phyloP scores from a whole-genome alignment of 2,113 vertebrate species.

The Barbus barbus region DNA sequence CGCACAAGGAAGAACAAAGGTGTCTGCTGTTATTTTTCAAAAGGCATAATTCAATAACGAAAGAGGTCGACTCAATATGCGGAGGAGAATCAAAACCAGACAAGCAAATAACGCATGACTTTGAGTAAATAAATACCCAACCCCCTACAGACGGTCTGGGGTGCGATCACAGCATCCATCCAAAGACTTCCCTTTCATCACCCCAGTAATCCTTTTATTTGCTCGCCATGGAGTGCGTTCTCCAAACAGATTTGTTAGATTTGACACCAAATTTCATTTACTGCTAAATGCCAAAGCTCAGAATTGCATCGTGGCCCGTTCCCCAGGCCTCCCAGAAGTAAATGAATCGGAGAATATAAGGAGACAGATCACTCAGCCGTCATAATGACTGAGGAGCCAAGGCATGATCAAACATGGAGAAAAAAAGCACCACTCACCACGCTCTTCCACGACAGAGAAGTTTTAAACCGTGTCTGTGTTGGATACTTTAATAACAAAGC shows the following conservation, averaged over 20 bases:
- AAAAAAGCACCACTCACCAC: background rate
- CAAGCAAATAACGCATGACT: conserved; percentile 21
- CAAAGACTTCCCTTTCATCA: conserved; percentile 48
- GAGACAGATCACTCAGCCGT: conserved; percentile 37
- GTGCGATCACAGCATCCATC: conserved; percentile 36
- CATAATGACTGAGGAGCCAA: conserved; percentile 5
- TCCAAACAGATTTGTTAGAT: conserved; percentile 53
- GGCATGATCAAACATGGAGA: background rate
- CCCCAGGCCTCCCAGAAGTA: conserved; percentile 32
- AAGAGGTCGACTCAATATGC: background rate
- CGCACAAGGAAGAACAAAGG: background rate
- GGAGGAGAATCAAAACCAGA: conserved; percentile 6
- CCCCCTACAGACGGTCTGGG: conserved; percentile 29
- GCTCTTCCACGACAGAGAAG: background rate
- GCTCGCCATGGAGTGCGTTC: conserved; percentile 37
- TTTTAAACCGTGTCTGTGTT: conserved; percentile 27
- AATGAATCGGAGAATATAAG: conserved; percentile 44
- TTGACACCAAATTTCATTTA: conserved; percentile 65
- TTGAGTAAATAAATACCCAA: conserved; percentile 2
- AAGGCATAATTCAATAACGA: conserved; percentile 1
- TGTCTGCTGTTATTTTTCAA: background rate
- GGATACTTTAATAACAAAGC: conserved; percentile 6
- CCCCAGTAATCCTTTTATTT: conserved; percentile 54
- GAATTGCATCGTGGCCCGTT: conserved; percentile 56
- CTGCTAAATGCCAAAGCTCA: conserved; percentile 53